Conservation (phyloP, 2,113 vertebrate species). For the Archilochus colubris region DNA sequence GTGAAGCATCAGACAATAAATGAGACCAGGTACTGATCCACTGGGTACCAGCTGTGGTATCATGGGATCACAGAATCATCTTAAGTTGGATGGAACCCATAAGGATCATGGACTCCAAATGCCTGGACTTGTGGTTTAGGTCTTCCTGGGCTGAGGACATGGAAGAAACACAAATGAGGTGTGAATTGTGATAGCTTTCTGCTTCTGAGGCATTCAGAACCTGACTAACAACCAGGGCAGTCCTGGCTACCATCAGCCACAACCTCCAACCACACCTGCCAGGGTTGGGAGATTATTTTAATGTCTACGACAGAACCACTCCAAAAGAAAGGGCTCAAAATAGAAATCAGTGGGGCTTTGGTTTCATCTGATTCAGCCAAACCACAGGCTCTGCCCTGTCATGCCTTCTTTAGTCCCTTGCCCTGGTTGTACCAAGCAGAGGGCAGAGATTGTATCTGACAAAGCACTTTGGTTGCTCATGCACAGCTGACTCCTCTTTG, state of each 20-base stretch:
- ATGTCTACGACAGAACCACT: neutral
- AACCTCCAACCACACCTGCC: neutral
- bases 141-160: neutral
- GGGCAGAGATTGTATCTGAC: neutral
- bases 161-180: neutral
- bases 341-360: neutral
- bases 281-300: neutral
- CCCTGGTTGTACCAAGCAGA: neutral
- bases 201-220: neutral
- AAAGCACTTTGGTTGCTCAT: neutral
- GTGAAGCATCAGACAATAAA: neutral
- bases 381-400: neutral
- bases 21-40: neutral
- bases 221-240: neutral
- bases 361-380: conserved; percentile 1
- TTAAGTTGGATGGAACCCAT: neutral
- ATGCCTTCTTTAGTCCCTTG: conserved; percentile 10
- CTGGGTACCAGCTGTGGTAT: neutral
- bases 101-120: neutral
- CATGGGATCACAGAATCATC: neutral
- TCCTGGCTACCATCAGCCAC: neutral
- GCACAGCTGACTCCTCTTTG: neutral
- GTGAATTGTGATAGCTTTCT: neutral
- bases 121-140: neutral
- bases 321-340: conserved; percentile 34